Percentiles rank a stretch among this genome's conserved stretches.
phyloP scores from a whole-genome alignment of 2,113 vertebrate genomes.

The Daboia siamensis region DNA sequence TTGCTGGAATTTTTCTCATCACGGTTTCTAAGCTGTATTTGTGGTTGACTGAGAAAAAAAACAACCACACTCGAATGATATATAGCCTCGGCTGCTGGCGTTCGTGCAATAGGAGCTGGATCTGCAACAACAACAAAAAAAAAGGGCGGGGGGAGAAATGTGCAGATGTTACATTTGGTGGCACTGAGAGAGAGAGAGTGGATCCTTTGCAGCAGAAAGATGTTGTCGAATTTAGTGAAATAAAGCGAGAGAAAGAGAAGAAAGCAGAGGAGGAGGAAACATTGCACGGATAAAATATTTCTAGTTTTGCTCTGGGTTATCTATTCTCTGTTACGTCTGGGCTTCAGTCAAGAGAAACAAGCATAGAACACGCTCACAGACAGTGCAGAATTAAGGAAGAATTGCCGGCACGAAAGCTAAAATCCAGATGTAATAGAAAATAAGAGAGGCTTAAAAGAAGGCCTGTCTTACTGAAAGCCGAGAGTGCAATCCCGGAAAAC shows the following conservation, averaged over 20 bases:
- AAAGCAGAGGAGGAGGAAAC: neutral
- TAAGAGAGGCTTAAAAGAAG: neutral
- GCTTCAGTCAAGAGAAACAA: neutral
- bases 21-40: neutral
- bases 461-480: neutral
- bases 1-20: neutral
- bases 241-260: too few relatives aligned
- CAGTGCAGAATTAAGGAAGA: neutral
- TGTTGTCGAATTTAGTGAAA: too few relatives aligned
- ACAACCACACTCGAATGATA: neutral
- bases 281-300: neutral
- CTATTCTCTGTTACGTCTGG: neutral
- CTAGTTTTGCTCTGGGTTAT: neutral
- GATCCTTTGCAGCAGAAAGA: too few relatives aligned
- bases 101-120: neutral
- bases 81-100: neutral
- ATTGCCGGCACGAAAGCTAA: neutral
- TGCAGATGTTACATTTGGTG: neutral
- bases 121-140: neutral
- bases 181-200: neutral
- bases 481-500: neutral
- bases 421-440: neutral
- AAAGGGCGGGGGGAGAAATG: too few relatives aligned
- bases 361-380: neutral
- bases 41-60: neutral